A percentile compares a stretch with the other conserved stretches of the same genome.
Conservation (phyloP, 2,888 invertebrate species). For the Synergus japonicus region DNA sequence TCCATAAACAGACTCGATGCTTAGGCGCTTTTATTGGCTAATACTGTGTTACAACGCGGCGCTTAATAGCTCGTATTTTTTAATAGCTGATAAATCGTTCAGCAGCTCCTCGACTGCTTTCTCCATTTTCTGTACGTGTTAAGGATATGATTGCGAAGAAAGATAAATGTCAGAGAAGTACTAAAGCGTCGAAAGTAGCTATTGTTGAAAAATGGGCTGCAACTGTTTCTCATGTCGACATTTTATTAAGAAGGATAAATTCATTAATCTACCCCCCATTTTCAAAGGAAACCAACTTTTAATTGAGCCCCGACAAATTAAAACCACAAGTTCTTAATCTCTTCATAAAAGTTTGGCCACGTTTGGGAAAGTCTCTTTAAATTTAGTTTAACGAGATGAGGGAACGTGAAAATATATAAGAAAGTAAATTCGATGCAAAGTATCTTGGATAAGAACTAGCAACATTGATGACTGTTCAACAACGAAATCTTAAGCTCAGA, state of each 20-base stretch:
- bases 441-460: background rate
- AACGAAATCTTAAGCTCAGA: conserved; percentile 10
- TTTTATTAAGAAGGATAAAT: too few relatives aligned
- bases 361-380: background rate
- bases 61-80: conserved; percentile 36
- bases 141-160: background rate
- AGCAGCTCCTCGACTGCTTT: background rate
- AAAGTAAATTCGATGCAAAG: conserved; percentile 18
- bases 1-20: conserved; percentile 38
- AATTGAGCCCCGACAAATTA: too few relatives aligned
- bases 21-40: conserved; percentile 39
- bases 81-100: conserved; percentile 35
- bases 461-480: conserved; percentile 12
- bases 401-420: background rate
- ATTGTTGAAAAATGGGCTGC: background rate
- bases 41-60: conserved; percentile 32
- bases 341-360: too few relatives aligned
- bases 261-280: too few relatives aligned
- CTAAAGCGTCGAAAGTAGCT: background rate
- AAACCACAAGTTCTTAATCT: too few relatives aligned
- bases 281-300: too few relatives aligned
- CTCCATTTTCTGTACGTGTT: background rate
- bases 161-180: conserved; percentile 21
- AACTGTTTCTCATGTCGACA: too few relatives aligned
- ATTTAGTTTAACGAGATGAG: background rate